A percentile compares a stretch with the other conserved stretches of the same genome.
Evolutionary conservation across 2,113 vertebrate genomes (phyloP).

Genomic region (Gorsachius goisagi): DNA sequence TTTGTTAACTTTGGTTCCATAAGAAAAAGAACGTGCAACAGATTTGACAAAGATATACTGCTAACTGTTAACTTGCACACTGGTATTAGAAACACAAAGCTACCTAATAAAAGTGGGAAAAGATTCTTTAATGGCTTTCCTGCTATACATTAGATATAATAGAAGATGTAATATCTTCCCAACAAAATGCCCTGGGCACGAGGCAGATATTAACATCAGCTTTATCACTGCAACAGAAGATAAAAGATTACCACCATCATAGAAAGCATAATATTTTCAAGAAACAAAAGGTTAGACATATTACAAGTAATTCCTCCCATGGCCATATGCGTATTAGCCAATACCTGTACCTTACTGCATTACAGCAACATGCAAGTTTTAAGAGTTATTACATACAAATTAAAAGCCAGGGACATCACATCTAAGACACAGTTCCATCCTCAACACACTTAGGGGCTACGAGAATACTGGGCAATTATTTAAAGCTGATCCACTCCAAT

Average conservation of each 20-base stretch:
- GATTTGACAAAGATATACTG: not conserved
- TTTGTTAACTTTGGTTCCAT: conserved; percentile 4
- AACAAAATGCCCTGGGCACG: not conserved
- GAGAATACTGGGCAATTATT: not conserved
- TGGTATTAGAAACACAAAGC: not conserved
- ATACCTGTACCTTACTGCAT: not conserved
- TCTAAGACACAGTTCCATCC: not conserved
- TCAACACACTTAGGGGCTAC: not conserved
- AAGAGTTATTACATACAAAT: not conserved
- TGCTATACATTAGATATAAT: not conserved
- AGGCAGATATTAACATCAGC: not conserved
- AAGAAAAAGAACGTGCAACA: conserved; percentile 1
- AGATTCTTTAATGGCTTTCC: not conserved
- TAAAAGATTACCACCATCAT: not conserved
- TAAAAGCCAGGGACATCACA: not conserved
- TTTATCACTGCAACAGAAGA: not conserved
- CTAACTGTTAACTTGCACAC: not conserved
- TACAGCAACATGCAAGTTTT: not conserved
- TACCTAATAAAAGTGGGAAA: not conserved
- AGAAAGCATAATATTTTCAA: not conserved
- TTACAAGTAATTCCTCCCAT: not conserved
- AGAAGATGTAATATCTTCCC: not conserved
- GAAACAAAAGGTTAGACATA: not conserved
- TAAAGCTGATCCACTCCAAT: not conserved
- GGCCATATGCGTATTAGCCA: not conserved